Evolutionary conservation across 2,888 invertebrate species (phyloP).

Genomic region (Xestoiulus laeticollis): DNA sequence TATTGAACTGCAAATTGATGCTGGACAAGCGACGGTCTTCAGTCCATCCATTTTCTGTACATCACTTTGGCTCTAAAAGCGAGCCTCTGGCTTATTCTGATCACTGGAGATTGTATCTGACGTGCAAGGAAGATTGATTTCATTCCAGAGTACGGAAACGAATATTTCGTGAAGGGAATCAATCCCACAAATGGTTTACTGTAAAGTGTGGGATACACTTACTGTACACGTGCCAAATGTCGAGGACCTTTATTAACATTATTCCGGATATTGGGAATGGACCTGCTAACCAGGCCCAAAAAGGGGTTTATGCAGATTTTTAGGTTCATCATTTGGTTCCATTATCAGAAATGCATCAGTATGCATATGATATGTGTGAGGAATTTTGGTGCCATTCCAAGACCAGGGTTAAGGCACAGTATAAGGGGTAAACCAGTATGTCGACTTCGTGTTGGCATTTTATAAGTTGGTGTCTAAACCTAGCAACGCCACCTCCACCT

Average conservation of each 20-base stretch:
- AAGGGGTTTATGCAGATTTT: background rate
- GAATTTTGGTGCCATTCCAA: too few species aligned
- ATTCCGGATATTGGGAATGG: background rate
- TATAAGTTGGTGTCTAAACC: too few species aligned
- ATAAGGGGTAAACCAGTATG: too few species aligned
- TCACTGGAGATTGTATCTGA: slow-evolving; percentile 14
- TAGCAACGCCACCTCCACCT: too few species aligned
- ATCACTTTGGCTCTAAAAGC: background rate
- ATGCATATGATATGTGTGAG: too few species aligned
- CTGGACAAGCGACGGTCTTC: background rate
- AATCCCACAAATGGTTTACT: background rate
- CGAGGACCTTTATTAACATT: background rate
- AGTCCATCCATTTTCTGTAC: background rate
- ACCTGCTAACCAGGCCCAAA: background rate
- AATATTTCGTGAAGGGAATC: background rate
- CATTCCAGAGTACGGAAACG: background rate
- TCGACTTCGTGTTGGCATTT: too few species aligned
- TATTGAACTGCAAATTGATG: background rate
- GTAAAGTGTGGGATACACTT: background rate
- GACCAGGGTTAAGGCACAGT: too few species aligned
- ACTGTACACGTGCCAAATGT: background rate
- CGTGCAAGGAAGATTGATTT: background rate
- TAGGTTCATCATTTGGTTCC: background rate
- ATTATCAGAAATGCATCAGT: too few species aligned
- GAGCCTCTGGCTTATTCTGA: background rate